Evolutionary conservation across 2,113 vertebrate species (phyloP), one percentile per base, ranked within the genome.

Genomic region (Centropristis striata): DNA sequence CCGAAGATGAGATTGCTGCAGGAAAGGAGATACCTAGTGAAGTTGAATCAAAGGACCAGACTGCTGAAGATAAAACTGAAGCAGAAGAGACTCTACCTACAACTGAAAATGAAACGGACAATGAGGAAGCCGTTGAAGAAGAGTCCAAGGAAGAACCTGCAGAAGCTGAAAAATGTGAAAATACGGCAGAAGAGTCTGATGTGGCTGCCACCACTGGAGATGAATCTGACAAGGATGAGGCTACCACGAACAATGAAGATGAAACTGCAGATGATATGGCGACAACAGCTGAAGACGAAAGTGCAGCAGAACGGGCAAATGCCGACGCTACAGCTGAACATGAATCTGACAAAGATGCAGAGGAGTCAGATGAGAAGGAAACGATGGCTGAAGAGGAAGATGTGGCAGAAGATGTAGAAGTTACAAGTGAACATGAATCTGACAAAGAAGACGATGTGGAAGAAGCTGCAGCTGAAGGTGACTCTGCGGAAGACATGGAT

Each of bases 341-440:
- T 2, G n/a, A 82, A 25, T 78, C 76, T 16, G 86, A 75, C 21
- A 68, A 77, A 51, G 55, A 66, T 4, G 71, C 13, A 36, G 8
- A 39, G 0, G 32, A 70, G 3, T 9, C 60, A 42, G 41, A 42
- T 58, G 61, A 80, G n/a, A 57, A 75, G 10, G 53, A 18, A 51
- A 32, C 32, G 32, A 32, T 32, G 32, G 32, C 32, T 1, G 84
- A 81, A 61, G 67, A 59, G 23, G 71, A 75, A 18, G 51, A 86
- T 49, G 76, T 65, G 58, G 80, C 61, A 61, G 64, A 75, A 47
- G 49, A 28, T 23, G 21, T 18, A 0, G 76, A 5, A 23, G 69
- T 8, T 41, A 14, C 25, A 9, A 16, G 9, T 6, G 57, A 80
- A 6, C 11, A 72, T 1, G 21, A 80, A 21, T 78, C 71, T 57